Evolutionary conservation across 2,797 vertebrate genomes (phyloP).

Genomic region (Cynodonichthys magdalenae): DNA sequence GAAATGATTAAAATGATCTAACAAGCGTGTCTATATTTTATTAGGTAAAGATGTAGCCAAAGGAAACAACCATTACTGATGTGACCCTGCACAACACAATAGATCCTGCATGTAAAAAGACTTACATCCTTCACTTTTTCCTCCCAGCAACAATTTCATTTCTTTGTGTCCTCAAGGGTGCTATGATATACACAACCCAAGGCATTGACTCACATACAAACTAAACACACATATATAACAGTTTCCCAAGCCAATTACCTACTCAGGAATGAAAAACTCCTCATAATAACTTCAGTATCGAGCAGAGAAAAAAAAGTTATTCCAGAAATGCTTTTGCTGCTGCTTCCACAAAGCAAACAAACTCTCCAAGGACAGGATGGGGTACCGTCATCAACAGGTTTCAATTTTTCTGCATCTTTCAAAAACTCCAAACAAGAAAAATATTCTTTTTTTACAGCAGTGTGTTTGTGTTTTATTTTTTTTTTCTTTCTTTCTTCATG

Average conservation of each 20-base stretch:
- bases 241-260: conserved; percentile 32
- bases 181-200: conserved; percentile 22
- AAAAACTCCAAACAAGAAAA: conserved; percentile 10
- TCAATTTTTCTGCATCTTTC: conserved; percentile 33
- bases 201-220: conserved; percentile 13
- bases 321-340: conserved; percentile 45
- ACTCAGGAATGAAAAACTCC: conserved; percentile 34
- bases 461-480: too few species aligned
- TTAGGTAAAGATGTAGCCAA: neutral
- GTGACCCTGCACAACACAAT: conserved; percentile 1
- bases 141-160: conserved; percentile 18
- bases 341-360: conserved; percentile 50
- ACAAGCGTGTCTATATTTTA: neutral
- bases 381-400: conserved; percentile 52
- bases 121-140: conserved; percentile 11
- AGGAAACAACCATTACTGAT: neutral
- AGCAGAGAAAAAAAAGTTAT: conserved; percentile 23
- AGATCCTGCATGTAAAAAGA: neutral
- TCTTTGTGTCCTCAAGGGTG: conserved; percentile 20
- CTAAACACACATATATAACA: conserved; percentile 43
- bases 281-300: conserved; percentile 47
- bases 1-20: neutral
- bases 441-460: neutral
- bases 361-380: conserved; percentile 60
- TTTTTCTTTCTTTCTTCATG: too few species aligned